Evolutionary conservation across 1,140 invertebrate species (phyloP).

Genomic region (Kradibia gibbosae): DNA sequence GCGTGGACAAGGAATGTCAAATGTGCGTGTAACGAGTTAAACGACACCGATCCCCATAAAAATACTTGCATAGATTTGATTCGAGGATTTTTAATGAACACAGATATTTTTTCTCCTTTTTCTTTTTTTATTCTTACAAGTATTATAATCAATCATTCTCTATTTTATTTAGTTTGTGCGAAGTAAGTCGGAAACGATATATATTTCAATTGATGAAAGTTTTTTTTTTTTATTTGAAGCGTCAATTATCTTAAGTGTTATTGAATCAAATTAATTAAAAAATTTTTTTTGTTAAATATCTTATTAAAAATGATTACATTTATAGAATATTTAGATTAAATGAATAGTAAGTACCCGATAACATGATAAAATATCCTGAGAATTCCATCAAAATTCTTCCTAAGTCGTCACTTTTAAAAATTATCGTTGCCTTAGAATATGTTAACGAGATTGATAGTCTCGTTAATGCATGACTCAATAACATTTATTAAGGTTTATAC

Average conservation of each 20-base stretch:
- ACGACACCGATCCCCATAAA: constrained; percentile 4
- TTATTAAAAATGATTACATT: background rate
- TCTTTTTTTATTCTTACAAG: background rate
- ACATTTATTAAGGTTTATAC: background rate
- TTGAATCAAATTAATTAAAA: background rate
- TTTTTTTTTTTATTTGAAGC: background rate
- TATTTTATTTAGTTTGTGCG: background rate
- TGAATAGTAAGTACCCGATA: background rate
- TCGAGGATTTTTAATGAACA: constrained; percentile 3
- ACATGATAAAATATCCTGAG: background rate
- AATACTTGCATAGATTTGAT: background rate
- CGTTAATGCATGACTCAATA: background rate
- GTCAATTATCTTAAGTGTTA: background rate
- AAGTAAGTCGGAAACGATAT: background rate
- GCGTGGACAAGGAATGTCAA: constrained; percentile 23
- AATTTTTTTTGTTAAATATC: background rate
- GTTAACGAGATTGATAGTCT: background rate
- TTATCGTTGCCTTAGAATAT: background rate
- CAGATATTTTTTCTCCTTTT: background rate
- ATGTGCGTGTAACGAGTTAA: constrained; percentile 23
- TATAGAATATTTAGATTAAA: background rate
- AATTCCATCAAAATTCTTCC: background rate
- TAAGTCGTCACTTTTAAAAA: background rate
- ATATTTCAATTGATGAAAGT: background rate
- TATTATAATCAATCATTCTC: background rate